Base-by-base conservation (phyloP, 2,888 invertebrate genomes). In the Linnaemya vulpina region DNA sequence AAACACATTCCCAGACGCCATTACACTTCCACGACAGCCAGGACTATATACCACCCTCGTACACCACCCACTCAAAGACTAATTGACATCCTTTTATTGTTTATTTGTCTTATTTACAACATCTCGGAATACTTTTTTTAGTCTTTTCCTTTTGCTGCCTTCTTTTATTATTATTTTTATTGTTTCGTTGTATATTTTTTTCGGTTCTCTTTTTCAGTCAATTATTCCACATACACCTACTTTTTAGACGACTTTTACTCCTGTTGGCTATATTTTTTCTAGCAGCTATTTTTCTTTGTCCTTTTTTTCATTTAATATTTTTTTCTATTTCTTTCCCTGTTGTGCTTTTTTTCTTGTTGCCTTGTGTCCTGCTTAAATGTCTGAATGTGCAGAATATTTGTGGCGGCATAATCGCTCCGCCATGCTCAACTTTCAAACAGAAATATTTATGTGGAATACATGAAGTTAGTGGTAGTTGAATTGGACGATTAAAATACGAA, bases 41-140 rank as follows among this genome's bases (percentile, higher is more conserved):
- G 76, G 40, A 71, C 40, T n/a, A 51, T 71, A 20, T 73, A 43
- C 71, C 82, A 67, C 65, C 53, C 49, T n/a, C 40, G 58, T 71
- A 20, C 67, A 43, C 71, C 82, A 67, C 65, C 53, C 49, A 76
- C 71, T 65, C 40, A 20, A 30, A 43, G n/a, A 71, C 76, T 77
- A 83, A 83, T 77, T 83, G 82, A 83, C 76, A 83, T 65, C 30
- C 40, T 83, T 83, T 74, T 83, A 53, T 58, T 83, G 43, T 71
- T 71, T 67, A 71, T 82, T 82, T 71, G 49, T 58, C 76, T 75
- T 76, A 76, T 70, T 74, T 82, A 70, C 63, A 40, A 71, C 55
- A 71, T 49, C 22, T 49, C 38, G 22, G 71, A 58, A 49, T 65
- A 49, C 51, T 60, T 60, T 83, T 51, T 13, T 51, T 77, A 30